Percentiles rank a stretch among this genome's conserved stretches.
phyloP scores from a whole-genome alignment of 2,797 vertebrate species.

The Champsocephalus esox region DNA sequence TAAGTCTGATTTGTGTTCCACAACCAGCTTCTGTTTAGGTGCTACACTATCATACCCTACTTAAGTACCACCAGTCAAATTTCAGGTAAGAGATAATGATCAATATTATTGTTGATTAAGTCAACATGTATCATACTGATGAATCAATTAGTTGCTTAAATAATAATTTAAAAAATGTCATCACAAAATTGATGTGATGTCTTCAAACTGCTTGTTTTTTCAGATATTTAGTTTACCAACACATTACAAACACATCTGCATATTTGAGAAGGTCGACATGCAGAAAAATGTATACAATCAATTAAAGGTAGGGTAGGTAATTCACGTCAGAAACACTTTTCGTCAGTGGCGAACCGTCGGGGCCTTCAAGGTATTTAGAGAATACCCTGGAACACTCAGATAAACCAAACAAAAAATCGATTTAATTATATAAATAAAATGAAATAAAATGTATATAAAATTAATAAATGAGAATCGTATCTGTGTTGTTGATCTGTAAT shows the following conservation, averaged over 20 bases:
- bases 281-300: background rate
- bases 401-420: too few relatives aligned
- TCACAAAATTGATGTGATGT: background rate
- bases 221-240: too few relatives aligned
- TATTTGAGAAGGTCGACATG: background rate
- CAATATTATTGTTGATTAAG: constrained; percentile 7
- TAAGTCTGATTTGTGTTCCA: constrained; percentile 17
- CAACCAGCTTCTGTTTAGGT: background rate
- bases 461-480: too few relatives aligned
- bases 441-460: too few relatives aligned
- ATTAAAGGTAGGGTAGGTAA: too few relatives aligned
- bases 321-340: too few relatives aligned
- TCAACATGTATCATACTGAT: background rate
- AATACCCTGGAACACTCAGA: too few relatives aligned
- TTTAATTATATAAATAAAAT: too few relatives aligned
- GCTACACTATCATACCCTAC: background rate
- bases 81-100: background rate
- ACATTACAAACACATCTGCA: background rate
- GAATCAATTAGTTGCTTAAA: background rate
- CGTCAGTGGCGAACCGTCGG: too few relatives aligned
- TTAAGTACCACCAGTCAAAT: background rate
- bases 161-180: constrained; percentile 1
- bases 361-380: too few relatives aligned
- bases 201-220: background rate
- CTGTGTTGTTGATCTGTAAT: too few relatives aligned